Evolutionary conservation across 2,888 invertebrate genomes (phyloP).

Genomic region (Adelognathus sp.): DNA sequence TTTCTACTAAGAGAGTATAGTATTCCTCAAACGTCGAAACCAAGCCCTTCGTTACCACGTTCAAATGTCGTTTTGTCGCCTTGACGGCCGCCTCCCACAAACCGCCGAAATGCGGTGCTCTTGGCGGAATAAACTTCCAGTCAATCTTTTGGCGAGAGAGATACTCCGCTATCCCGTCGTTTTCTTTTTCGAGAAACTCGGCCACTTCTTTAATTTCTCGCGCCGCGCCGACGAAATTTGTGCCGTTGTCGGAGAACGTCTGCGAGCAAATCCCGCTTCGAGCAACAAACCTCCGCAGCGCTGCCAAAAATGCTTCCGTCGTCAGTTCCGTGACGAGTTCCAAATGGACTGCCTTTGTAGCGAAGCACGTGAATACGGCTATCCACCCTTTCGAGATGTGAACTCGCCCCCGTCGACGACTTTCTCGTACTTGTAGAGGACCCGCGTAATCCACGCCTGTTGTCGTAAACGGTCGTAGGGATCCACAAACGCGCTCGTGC

Average conservation of each 20-base stretch:
- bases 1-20: not conserved
- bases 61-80: not conserved
- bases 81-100: not conserved
- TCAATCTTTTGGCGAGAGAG: not conserved
- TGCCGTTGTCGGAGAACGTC: conserved; percentile 72
- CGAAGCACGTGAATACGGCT: conserved; percentile 60
- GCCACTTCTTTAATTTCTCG: conserved; percentile 46
- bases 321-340: conserved; percentile 70
- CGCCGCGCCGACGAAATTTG: conserved; percentile 72
- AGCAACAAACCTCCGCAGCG: conserved; percentile 69
- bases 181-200: conserved; percentile 17
- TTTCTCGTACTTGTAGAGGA: conserved; percentile 59
- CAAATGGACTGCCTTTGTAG: conserved; percentile 64
- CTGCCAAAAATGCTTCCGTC: conserved; percentile 69
- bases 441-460: conserved; percentile 50
- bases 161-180: not conserved
- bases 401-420: conserved; percentile 29
- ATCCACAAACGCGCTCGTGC: conserved; percentile 63
- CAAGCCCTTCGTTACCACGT: not conserved
- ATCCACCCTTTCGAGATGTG: conserved; percentile 43
- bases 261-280: conserved; percentile 66
- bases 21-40: not conserved
- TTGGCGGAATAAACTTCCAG: conserved; percentile 12
- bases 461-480: conserved; percentile 66
- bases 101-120: conserved; percentile 6